phyloP scores from a whole-genome alignment of 2,888 invertebrate genomes.

The Watsonalla cultraria region DNA sequence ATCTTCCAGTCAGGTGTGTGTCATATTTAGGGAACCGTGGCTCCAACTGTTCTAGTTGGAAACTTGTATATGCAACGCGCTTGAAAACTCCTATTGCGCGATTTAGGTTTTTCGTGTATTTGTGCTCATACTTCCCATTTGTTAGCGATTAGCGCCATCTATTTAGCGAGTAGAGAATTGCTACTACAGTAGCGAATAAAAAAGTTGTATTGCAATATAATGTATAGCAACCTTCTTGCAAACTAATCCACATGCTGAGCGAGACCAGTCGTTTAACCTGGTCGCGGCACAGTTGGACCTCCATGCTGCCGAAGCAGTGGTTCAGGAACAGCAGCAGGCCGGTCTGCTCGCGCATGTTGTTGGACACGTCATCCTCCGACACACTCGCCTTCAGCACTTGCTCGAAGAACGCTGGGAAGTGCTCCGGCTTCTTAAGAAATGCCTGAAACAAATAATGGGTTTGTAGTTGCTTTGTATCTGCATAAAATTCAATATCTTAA shows the following conservation, averaged over 20 bases:
- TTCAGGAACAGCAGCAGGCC: conserved; percentile 94
- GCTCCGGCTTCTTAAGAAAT: conserved; percentile 86
- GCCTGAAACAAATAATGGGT: conserved; percentile 69
- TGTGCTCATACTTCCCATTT: background rate
- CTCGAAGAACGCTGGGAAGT: conserved; percentile 90
- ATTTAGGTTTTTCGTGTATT: background rate
- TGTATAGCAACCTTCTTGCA: conserved; percentile 84
- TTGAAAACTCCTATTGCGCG: no score
- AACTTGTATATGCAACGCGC: no score
- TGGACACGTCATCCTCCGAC: conserved; percentile 68
- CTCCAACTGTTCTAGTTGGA: no score
- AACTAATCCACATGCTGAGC: conserved; percentile 94
- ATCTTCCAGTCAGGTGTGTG: no score
- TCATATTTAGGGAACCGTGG: no score
- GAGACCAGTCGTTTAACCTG: conserved; percentile 95
- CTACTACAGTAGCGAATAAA: background rate
- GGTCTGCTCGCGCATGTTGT: conserved; percentile 86
- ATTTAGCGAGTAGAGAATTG: background rate
- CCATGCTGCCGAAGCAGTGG: conserved; percentile 98
- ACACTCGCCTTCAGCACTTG: conserved; percentile 88
- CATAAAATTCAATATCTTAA: no score
- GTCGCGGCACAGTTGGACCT: conserved; percentile 94
- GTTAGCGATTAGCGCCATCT: no score
- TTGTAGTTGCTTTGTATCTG: background rate
- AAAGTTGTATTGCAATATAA: background rate